Evolutionary conservation across 2,113 vertebrate genomes (phyloP).

Genomic region (Lagopus muta): DNA sequence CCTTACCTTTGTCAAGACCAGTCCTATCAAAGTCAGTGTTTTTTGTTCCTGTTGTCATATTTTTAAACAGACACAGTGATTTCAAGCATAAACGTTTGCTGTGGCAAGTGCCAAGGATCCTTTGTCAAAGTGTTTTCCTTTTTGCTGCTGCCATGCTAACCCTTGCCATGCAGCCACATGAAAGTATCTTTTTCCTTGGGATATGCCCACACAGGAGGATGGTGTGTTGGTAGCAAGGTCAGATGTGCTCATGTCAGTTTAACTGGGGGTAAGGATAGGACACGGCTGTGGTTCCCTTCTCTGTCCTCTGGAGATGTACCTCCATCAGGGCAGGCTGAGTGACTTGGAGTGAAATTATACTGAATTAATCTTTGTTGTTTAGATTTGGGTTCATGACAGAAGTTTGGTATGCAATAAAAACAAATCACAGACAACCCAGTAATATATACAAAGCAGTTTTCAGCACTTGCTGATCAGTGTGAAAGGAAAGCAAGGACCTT

Average conservation of each 20-base stretch:
- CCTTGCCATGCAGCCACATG: neutral
- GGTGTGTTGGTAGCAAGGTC: neutral
- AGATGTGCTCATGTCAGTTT: neutral
- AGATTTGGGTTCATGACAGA: neutral
- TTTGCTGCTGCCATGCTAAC: neutral
- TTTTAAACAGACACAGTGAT: neutral
- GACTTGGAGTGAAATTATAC: neutral
- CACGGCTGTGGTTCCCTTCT: neutral
- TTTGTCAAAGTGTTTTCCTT: neutral
- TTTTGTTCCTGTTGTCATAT: neutral
- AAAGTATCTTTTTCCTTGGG: neutral
- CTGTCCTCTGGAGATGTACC: neutral
- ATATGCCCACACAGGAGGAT: neutral
- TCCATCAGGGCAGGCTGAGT: accelerated
- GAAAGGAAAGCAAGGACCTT: neutral
- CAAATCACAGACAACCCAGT: neutral
- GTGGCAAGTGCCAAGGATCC: neutral
- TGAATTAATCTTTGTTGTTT: neutral
- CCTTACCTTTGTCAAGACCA: neutral
- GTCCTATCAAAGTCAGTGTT: neutral
- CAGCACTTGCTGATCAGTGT: neutral
- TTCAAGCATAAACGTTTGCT: neutral
- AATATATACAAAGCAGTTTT: neutral
- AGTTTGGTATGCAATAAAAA: neutral
- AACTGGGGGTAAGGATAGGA: no score